Percentiles rank a stretch among this genome's conserved stretches.
Evolutionary conservation across 2,888 invertebrate genomes (phyloP).

Genomic region (Pyrrhosoma nymphula): DNA sequence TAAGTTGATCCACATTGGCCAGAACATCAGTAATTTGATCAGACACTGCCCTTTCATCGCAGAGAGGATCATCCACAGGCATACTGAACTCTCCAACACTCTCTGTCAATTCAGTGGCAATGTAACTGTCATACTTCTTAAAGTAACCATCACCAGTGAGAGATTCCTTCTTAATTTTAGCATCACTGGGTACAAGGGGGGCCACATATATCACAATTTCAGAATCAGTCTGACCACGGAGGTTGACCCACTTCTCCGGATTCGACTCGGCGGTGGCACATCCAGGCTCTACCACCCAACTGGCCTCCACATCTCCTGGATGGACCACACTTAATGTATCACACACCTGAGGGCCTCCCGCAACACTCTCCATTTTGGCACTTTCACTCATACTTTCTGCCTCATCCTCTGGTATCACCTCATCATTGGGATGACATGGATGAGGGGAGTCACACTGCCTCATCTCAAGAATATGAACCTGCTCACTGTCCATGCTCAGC

Average conservation of each 20-base stretch:
- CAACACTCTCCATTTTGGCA: background rate
- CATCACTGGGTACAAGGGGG: conserved; percentile 6
- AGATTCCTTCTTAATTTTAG: background rate
- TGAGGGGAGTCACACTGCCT: background rate
- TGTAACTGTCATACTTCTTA: conserved; percentile 29
- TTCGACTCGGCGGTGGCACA: background rate
- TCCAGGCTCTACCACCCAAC: conserved; percentile 45
- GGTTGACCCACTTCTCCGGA: conserved; percentile 35
- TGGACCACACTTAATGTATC: background rate
- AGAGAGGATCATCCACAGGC: background rate
- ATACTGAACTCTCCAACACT: background rate
- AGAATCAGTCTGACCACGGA: conserved; percentile 9
- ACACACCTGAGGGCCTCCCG: background rate
- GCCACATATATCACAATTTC: conserved; percentile 61
- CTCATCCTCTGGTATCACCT: background rate
- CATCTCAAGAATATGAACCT: background rate
- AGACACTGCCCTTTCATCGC: background rate
- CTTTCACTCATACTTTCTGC: background rate
- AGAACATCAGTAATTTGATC: background rate
- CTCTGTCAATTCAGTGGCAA: background rate
- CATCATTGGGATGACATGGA: background rate
- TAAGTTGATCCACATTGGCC: background rate
- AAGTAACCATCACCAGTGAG: background rate
- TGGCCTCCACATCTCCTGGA: background rate
- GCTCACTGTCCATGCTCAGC: background rate